Conservation (phyloP, 2,797 vertebrate genomes). For the Crenichthys baileyi region DNA sequence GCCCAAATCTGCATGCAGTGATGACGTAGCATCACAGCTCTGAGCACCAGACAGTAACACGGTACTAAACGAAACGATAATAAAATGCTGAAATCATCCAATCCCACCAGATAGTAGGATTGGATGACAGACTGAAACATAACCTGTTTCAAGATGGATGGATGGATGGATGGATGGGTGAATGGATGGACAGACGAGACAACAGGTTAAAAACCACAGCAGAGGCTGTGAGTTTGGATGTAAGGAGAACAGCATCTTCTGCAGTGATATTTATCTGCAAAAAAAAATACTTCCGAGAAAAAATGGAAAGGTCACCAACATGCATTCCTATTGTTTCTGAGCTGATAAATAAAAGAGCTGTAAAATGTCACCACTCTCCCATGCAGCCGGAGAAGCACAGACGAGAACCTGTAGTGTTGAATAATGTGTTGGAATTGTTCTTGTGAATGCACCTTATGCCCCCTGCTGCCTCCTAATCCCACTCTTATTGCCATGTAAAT, state of each 20-base stretch:
- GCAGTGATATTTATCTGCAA: constrained; percentile 1
- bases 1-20: too few species aligned
- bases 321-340: not conserved
- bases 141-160: too few species aligned
- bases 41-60: too few species aligned
- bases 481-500: constrained; percentile 1
- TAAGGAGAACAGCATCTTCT: not conserved
- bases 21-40: too few species aligned
- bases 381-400: not conserved
- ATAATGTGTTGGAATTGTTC: not conserved
- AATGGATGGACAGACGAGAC: not conserved
- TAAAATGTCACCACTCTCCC: constrained; percentile 26
- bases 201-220: not conserved
- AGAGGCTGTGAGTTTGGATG: not conserved
- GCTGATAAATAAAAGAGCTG: constrained; percentile 16
- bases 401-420: constrained; percentile 3
- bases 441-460: constrained; percentile 16
- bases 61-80: too few species aligned
- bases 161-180: too few species aligned
- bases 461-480: constrained; percentile 3
- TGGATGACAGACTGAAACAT: too few species aligned
- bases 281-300: constrained; percentile 7
- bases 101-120: too few species aligned
- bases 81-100: too few species aligned
- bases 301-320: constrained; percentile 8